Evolutionary conservation across 2,113 vertebrate genomes (phyloP), one percentile per base, ranked within the genome.

Genomic region (Tenrec ecaudatus): DNA sequence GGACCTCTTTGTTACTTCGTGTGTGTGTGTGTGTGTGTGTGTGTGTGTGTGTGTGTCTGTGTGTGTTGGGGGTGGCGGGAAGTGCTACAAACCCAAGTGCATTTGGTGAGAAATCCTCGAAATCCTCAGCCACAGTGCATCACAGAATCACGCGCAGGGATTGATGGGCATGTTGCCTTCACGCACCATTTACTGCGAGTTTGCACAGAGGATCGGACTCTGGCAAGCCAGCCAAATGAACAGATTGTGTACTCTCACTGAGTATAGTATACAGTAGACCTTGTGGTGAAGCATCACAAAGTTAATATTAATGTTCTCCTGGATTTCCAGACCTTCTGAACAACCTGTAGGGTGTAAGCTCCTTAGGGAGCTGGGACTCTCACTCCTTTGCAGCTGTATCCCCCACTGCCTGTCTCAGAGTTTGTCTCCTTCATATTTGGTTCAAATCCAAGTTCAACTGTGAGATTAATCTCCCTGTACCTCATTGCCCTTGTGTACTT

Each of bases 351-450:
- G 66, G 22, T 58, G 25, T 88, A 75, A 66, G 22, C 58, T 47
- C 38, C 62, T 81, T 47, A 86, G 25, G 62, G 2, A 27, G 3
- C 31, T 8, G 36, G 29, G 14, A 77, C 22, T 38, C 36, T 47
- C 80, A 77, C 69, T 91, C 6, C n/a, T 91, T 64, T 95, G 40
- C 90, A 83, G 0, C 95, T 88, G 11, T 33, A 33, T 66, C 58
- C n/a, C n/a, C 38, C 36, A 69, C 36, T 40, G 38, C 22, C 57
- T 69, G 64, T 4, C 66, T 88, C 16, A 29, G 15, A 89, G 12
- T 94, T 94, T 80, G 7, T 83, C 29, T 79, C 71, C 27, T 85
- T 84, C 19, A 12, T 77, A 77, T 93, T 22, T 64, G 19, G 22
- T 86, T 75, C 57, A 75, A 85, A 94, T 92, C 29, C 15, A 4